Base-by-base conservation (phyloP, 1,140 invertebrate species). In the Nylanderia fulva region DNA sequence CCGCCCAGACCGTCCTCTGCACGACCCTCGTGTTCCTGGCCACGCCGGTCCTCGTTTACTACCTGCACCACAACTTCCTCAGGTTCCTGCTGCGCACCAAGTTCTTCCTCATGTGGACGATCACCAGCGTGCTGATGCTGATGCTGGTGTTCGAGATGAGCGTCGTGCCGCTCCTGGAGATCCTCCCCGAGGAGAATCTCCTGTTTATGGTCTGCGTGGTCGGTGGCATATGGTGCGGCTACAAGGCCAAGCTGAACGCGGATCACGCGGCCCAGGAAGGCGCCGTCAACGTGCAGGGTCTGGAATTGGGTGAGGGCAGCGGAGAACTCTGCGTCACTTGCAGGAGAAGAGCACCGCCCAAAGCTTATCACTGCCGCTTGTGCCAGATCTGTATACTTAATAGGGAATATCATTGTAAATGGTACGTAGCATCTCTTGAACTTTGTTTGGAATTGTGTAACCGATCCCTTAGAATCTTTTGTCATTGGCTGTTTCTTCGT, bases 31-130 rank as follows among this genome's bases (percentile, higher is more conserved):
- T 96, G 15, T 96, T 97, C 92, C 88, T 96, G 5, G 92, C 95
- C n/a, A 96, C 96, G 29, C 96, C 95, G 18, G 94, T 96, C 69
- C 93, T 96, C 56, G 93, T 96, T n/a, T 95, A 96, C 66, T 97
- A 96, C 85, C 90, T 96, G n/a, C 92, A 96, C 76, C 95, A 95
- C 48, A 95, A 96, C 88, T 96, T 96, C 64, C 93, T 95, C 56
- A 95, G 96, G 90, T 96, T 96, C 91, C 94, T 96, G 92, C 95
- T 94, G 54, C 95, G 95, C 52, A 96, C 96, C 21, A 96, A 96
- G 86, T 97, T 97, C 91, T 97, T 97, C 91, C 94, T 96, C 83
- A 95, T 96, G 56, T 97, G 97, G 97, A 95, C 96, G 8, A 92
- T 96, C 18, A 96, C 96, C 27, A 97, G 97, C 33, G 94, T 96